Evolutionary conservation across 1,140 invertebrate species (phyloP), one percentile per base, ranked within the genome.

Genomic region (Drosophila micromelanica): DNA sequence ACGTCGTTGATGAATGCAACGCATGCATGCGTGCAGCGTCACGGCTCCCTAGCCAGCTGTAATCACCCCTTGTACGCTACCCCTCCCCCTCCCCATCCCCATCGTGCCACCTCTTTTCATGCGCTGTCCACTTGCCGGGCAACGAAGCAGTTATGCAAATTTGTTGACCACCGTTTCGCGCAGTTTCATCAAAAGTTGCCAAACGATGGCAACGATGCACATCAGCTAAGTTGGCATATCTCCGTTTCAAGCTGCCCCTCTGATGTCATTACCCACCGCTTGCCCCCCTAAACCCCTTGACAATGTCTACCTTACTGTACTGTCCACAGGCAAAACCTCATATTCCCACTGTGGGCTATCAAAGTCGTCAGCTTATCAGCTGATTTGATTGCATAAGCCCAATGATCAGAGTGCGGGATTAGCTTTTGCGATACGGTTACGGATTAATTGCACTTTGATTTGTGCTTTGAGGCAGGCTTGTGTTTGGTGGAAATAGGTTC

Each of bases 101-200:
- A n/a, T 23, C 20, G 20, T 2, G 20, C 2, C 20, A 2, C 20
- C 20, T 3, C 20, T 3, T 6, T 32, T 30, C 35, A 37, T 13
- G 15, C 9, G 38, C 15, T 60, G 49, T 59, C 63, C 75, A 71
- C 63, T 85, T 8, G 73, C 40, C 69, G 57, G 64, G 63, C 80
- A 65, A 57, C 62, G 69, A 49, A 86, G 72, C 84, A 82, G 82
- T 87, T 86, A 86, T 86, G 82, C 84, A 86, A 86, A 86, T 86
- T 87, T 86, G 82, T 76, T 86, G 76, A 61, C 63, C 80, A 49
- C 35, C 68, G 46, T 73, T 67, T 84, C 68, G 84, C 82, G 76
- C 68, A 81, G 82, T 86, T 87, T 87, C 78, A 86, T 82, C 84
- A 86, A 78, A 87, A 78, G 80, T 86, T 72, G 73, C 68, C 82